Evolutionary conservation across 2,797 vertebrate genomes (phyloP), one percentile per base, ranked within the genome.

Genomic region (Apogon hyalosoma): DNA sequence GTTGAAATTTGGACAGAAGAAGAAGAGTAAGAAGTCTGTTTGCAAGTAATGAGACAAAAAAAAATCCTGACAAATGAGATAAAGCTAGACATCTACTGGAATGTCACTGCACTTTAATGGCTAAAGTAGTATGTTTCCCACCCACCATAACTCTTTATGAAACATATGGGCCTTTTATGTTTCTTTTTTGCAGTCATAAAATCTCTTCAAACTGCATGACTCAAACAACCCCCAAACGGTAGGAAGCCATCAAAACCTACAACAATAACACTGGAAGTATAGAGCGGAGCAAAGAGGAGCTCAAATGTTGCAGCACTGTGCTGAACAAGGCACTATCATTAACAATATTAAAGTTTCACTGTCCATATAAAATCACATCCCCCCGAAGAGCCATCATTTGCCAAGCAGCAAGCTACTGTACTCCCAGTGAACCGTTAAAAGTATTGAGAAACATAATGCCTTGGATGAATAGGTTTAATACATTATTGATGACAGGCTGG

Each of bases 401-500:
- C 49, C 67, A 63, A 79, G 50, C 58, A 57, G 60, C 7, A 42
- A 59, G 18, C 28, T 53, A 46, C 50, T 70, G 63, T 56, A 56
- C 69, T 80, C 55, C 51, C 66, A 39, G 71, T 79, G 71, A 84
- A 78, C 78, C 58, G n/a, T 72, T 83, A 73, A 85, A 80, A 36
- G 76, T 77, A 82, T 55, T 75, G 78, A 80, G 83, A 81, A 85
- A 75, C 78, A 80, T 69, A 81, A 83, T 80, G 85, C 65, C 49
- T 74, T 76, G 82, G 80, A 86, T 89, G 85, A 87, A 83, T 77
- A 66, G 76, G 33, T 87, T 80, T 87, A 81, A 89, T 92, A 77
- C 80, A 90, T 90, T 88, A 90, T 90, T 88, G 85, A 90, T 85
- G 75, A 68, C 73, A 39, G 69, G 57, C 73, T 85, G 82, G 75